A percentile compares a stretch with the other conserved stretches of the same genome.
Evolutionary conservation across 2,797 vertebrate species (phyloP).

Genomic region (Ficedula albicollis): DNA sequence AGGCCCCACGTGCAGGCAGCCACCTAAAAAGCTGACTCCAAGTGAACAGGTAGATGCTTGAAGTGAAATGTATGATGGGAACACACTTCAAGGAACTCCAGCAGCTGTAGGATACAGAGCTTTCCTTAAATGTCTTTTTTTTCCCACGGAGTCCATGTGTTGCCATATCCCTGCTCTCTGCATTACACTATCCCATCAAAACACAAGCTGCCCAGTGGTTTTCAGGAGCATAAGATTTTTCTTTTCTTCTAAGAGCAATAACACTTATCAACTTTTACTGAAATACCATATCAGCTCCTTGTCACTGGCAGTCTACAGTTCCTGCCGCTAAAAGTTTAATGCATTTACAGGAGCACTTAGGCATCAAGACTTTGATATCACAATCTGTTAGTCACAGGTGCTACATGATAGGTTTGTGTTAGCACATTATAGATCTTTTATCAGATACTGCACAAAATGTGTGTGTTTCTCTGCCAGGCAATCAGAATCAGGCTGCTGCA

Average conservation of each 20-base stretch:
- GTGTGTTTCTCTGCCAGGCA: constrained; percentile 67
- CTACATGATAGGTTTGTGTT: constrained; percentile 72
- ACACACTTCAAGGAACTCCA: neutral
- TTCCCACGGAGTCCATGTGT: neutral
- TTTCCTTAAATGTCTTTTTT: neutral
- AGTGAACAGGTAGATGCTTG: neutral
- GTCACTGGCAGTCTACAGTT: constrained; percentile 64
- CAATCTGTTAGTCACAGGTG: constrained; percentile 71
- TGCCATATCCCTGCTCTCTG: constrained; percentile 27
- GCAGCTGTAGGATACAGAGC: neutral
- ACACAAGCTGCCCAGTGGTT: constrained; percentile 60
- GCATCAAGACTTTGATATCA: constrained; percentile 69
- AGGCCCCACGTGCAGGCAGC: neutral
- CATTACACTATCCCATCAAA: constrained; percentile 39
- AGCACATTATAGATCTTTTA: constrained; percentile 71
- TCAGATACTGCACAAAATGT: constrained; percentile 68
- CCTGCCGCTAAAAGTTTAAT: constrained; percentile 67
- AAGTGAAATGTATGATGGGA: neutral
- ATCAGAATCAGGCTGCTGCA: constrained; percentile 57
- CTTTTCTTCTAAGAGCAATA: constrained; percentile 55
- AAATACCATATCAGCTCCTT: constrained; percentile 69
- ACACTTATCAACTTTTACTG: constrained; percentile 58
- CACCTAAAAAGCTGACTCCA: neutral
- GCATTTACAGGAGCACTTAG: constrained; percentile 69
- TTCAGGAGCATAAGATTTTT: constrained; percentile 17